phyloP scores from a whole-genome alignment of 2,113 vertebrate genomes.

The Atlantisia rogersi region DNA sequence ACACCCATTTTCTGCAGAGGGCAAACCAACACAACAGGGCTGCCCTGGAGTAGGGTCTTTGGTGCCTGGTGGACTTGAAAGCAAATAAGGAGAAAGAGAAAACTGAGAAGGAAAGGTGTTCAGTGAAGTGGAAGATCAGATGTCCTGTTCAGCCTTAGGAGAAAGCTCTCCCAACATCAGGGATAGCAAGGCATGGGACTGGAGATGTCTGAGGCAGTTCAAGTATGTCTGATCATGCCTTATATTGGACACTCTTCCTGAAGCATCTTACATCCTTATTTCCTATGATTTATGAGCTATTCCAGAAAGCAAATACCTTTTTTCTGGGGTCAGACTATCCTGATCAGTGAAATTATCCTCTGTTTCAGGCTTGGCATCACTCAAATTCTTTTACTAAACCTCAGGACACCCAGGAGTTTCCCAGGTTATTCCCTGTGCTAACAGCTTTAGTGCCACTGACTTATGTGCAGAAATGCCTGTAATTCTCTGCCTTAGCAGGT shows the following conservation, averaged over 20 bases:
- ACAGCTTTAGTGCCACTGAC: background rate
- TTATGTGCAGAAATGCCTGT: background rate
- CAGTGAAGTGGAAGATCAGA: background rate
- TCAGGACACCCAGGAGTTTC: background rate
- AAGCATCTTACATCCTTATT: background rate
- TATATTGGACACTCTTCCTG: background rate
- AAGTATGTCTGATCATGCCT: background rate
- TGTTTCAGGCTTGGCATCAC: background rate
- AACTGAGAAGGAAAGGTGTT: background rate
- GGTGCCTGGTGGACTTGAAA: background rate
- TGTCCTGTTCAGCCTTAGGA: background rate
- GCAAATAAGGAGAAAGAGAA: background rate
- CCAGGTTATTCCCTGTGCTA: background rate
- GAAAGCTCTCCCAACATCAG: background rate
- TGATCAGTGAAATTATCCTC: background rate
- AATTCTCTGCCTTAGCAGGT: background rate
- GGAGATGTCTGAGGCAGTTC: background rate
- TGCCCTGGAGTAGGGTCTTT: background rate
- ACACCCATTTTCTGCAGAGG: background rate
- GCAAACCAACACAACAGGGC: background rate
- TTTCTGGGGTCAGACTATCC: background rate
- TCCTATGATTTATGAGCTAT: background rate
- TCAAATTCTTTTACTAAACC: background rate
- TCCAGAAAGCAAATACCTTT: background rate
- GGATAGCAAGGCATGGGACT: background rate